Conservation (phyloP, 2,888 invertebrate genomes). For the Aphrophora alni region DNA sequence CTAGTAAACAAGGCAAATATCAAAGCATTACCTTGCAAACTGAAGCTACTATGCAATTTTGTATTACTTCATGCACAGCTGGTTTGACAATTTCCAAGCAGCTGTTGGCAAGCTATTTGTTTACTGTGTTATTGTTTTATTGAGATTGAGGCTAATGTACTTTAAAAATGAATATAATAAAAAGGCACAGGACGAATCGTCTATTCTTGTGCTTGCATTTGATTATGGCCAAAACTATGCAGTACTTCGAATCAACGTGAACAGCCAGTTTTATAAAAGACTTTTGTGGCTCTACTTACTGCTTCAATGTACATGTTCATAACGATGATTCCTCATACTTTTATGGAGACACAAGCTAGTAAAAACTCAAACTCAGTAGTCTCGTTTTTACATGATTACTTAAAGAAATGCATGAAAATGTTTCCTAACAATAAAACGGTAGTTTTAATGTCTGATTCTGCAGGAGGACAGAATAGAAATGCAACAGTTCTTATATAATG, state of each 20-base stretch:
- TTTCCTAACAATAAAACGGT: not conserved
- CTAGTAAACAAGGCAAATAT: no score
- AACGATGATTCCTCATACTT: not conserved
- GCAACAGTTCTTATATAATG: not conserved
- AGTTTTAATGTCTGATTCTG: not conserved
- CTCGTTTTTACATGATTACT: conserved; percentile 13
- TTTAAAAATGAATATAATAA: no score
- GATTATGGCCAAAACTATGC: conserved; percentile 28
- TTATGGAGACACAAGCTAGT: conserved; percentile 17
- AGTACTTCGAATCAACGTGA: conserved; percentile 20
- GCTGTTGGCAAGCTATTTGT: no score
- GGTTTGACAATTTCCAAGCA: no score
- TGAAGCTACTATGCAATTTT: no score
- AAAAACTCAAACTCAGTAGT: no score
- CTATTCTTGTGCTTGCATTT: conserved; percentile 16
- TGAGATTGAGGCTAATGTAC: no score
- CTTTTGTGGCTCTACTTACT: conserved; percentile 13
- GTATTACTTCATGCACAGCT: no score
- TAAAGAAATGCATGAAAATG: not conserved
- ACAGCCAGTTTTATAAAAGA: conserved; percentile 30
- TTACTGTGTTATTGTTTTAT: no score
- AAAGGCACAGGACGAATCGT: not conserved
- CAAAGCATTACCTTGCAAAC: no score
- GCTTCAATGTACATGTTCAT: no score
- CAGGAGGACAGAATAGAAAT: not conserved